Conservation (phyloP, 1,140 invertebrate species). For the Drosophila nikananu region DNA sequence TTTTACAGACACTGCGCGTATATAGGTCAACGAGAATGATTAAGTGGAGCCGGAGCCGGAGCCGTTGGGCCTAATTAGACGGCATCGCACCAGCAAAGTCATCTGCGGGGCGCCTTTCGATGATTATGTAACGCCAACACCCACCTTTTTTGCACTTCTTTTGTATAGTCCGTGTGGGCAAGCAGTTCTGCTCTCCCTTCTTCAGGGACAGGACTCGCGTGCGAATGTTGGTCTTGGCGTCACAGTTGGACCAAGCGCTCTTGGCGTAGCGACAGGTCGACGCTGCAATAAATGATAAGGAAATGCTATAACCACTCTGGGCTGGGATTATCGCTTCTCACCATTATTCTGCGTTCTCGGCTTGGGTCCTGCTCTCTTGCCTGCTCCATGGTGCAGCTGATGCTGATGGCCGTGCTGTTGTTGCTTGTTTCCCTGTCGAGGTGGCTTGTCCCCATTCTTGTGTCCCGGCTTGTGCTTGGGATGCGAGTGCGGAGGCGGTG, state of each 20-base stretch:
- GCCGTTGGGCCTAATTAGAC: constrained; percentile 20
- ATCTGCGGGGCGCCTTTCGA: not conserved
- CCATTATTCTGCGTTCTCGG: constrained; percentile 44
- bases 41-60: constrained; percentile 9
- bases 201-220: constrained; percentile 92
- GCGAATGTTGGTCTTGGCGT: constrained; percentile 91
- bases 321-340: not conserved
- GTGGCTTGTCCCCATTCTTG: constrained; percentile 35
- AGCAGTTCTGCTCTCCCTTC: constrained; percentile 92
- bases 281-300: constrained; percentile 50
- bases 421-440: constrained; percentile 55
- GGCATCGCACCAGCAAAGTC: not conserved
- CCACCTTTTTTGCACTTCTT: constrained; percentile 96
- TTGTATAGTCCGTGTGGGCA: constrained; percentile 92
- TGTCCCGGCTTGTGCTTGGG: constrained; percentile 47
- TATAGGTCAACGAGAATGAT: constrained; percentile 27
- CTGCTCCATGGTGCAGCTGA: constrained; percentile 27
- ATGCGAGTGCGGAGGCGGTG: constrained; percentile 17
- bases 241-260: constrained; percentile 94
- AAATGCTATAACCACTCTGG: not conserved
- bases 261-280: constrained; percentile 91
- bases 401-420: constrained; percentile 37
- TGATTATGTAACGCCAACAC: not conserved
- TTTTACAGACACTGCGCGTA: constrained; percentile 22
- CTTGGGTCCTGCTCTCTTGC: constrained; percentile 44